Base-by-base conservation (phyloP, 2,113 vertebrate species). In the Diphyllodes magnificus region DNA sequence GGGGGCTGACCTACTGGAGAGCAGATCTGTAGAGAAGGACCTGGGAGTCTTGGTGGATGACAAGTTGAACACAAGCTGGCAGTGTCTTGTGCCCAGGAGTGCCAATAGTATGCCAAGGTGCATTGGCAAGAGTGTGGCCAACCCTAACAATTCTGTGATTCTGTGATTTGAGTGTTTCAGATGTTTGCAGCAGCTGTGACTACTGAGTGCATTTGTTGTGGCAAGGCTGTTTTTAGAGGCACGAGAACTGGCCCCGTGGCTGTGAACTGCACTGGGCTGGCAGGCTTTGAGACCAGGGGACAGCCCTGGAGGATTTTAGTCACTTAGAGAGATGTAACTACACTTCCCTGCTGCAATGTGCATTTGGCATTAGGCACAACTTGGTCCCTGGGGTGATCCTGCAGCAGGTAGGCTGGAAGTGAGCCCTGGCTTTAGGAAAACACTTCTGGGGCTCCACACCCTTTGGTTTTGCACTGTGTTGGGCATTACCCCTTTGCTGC, bases 141-240 rank as follows among this genome's bases (percentile, higher is more conserved):
- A 14, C 15, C 11, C 22, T 30, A 37, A 28, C 6, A 16, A 49
- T 54, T 54, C 35, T 49, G 39, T 27, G 31, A 20, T 35, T 71
- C 1, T 39, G 3, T 40, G 39, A 40, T 45, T 35, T 59, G 60
- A 25, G 11, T 0, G 2, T 45, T 70, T 42, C 56, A 64, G 44
- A 14, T 59, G 35, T 50, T 59, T 24, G 33, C 51, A 81, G 65
- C 28, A 65, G n/a, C 69, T 51, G 5, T 57, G 82, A 35, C 19
- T 76, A 35, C 22, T 0, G 2, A 90, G 42, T 3, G 17, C 4
- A 0, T 21, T 2, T 2, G 7, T 63, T 75, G 33, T 13, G 31
- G 13, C 39, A 44, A 13, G 8, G 50, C 33, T 82, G 39, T 18
- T 66, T 87, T 59, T 19, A 75, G 51, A 90, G 9, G 23, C 19